Evolutionary conservation across 2,113 vertebrate genomes (phyloP), one percentile per base, ranked within the genome.

Genomic region (Esox niger): DNA sequence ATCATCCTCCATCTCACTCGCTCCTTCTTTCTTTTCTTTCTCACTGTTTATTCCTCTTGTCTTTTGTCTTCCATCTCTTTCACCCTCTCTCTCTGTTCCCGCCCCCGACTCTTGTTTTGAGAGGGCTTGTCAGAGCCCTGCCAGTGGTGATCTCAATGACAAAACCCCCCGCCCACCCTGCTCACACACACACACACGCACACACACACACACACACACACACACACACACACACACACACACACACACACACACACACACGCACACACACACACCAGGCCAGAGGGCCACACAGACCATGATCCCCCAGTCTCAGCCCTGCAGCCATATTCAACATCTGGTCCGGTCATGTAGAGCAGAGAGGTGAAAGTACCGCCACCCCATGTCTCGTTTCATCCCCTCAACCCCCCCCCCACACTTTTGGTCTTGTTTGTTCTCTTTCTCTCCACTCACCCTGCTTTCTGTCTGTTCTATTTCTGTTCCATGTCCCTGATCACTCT

Each of bases 111-210:
- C n/a, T 25, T 57, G 55, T 65, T 82, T 47, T 60, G 49, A 73
- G 61, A 57, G 31, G 26, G 49, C 26, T 66, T 76, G 70, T 80
- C 67, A 70, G 73, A 74, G 63, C 26, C 68, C 68, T 76, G 71
- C 21, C 74, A 75, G 2, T 29, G 35, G 17, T 29, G 46, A 78
- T 83, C 70, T 47, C 21, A 62, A 3, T 58, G 67, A 80, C 25
- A 56, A 35, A 69, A 15, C 20, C 35, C 21, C 30, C 64, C 27
- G 25, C 56, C 33, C 35, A 6, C 21, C 73, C 64, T 29, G 21
- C 55, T 77, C 74, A 32, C 58, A 46, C 27, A 11, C 3, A 13
- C 35, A 38, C 13, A 38, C 35, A 38, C 47, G 13, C 23, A 3
- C 27, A 58, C n/a, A 38, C 35, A 38, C 47, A 20, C 23, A 3